Base-by-base conservation (phyloP, 1,140 invertebrate genomes). In the Sitodiplosis mosellana region DNA sequence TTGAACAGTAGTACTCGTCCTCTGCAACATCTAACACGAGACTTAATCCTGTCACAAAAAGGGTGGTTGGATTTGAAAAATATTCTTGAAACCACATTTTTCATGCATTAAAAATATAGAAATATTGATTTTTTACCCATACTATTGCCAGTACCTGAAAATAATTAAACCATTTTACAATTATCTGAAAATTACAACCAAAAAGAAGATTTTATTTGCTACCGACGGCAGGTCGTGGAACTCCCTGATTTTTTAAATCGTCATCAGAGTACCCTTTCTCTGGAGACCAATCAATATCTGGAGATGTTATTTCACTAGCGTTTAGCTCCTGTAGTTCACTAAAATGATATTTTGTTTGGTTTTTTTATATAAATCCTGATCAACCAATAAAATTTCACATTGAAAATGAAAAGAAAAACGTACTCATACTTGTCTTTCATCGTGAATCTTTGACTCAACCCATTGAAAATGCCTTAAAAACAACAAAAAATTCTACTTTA, bases 1-100 rank as follows among this genome's bases (percentile, higher is more conserved):
- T 81, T 22, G 80, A 80, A 54, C 83, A 86, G 58, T 78, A 84
- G 58, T 87, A 87, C 55, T 85, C 76, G 1, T 72, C 65, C 0
- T 77, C 52, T 41, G 81, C 74, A 6, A 77, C 77, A 60, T 86
- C 80, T 14, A 84, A 56, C 1, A 80, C 68, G 6, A 86, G 59
- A 1, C 75, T 79, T 20, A 86, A 58, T 2, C 82, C 83, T 27
- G n/a, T n/a, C n/a, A n/a, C n/a, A n/a, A n/a, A n/a, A n/a, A n/a
- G n/a, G n/a, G n/a, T n/a, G n/a, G n/a, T n/a, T n/a, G n/a, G n/a
- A n/a, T n/a, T n/a, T n/a, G n/a, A n/a, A n/a, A n/a, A n/a, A n/a
- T n/a, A n/a, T n/a, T n/a, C n/a, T n/a, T n/a, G n/a, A n/a, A n/a
- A n/a, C n/a, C n/a, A n/a, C n/a, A n/a, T n/a, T n/a, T n/a, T n/a